These are phyloP conservation scores for Poecilobothrus nobilitatus DNA, from an alignment of 2,888 invertebrate genomes.

Conservation along the genomic window DNA sequence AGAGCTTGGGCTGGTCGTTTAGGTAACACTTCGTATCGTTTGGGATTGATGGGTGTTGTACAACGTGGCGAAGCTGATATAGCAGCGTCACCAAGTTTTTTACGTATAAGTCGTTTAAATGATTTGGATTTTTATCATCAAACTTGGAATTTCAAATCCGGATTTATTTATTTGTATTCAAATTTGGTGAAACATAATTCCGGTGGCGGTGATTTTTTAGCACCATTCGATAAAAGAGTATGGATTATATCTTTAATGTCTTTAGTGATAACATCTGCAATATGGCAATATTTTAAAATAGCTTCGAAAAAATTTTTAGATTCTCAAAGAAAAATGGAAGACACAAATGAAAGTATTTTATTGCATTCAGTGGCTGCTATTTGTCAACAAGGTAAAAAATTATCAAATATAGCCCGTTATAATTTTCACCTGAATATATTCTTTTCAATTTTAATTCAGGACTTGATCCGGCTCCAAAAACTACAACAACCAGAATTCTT, in stretches of 20 bases:
- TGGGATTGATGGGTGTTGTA: slow-evolving; percentile 37
- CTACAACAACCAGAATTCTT: slow-evolving; percentile 31
- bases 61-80: slow-evolving; percentile 39
- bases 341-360: slow-evolving; percentile 18
- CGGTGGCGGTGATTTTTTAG: slow-evolving; percentile 34
- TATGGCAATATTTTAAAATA: slow-evolving; percentile 27
- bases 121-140: slow-evolving; percentile 39
- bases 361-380: slow-evolving; percentile 33
- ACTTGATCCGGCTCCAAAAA: slow-evolving; percentile 32
- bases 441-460: slow-evolving; percentile 23
- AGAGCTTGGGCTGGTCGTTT: slow-evolving; percentile 40
- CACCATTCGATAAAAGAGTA: slow-evolving; percentile 34
- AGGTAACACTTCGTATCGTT: slow-evolving; percentile 33
- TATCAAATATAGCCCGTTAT: background rate
- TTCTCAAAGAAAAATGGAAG: background rate
- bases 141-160: slow-evolving; percentile 38
- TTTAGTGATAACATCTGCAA: slow-evolving; percentile 26
- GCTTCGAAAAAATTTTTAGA: background rate
- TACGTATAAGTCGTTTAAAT: slow-evolving; percentile 36
- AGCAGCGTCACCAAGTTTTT: slow-evolving; percentile 36
- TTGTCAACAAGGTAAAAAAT: slow-evolving; percentile 33
- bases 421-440: background rate
- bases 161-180: slow-evolving; percentile 37
- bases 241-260: slow-evolving; percentile 30
- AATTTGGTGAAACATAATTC: slow-evolving; percentile 31